Conservation (phyloP, 2,888 invertebrate species). For the Stenoptilia bipunctidactyla region DNA sequence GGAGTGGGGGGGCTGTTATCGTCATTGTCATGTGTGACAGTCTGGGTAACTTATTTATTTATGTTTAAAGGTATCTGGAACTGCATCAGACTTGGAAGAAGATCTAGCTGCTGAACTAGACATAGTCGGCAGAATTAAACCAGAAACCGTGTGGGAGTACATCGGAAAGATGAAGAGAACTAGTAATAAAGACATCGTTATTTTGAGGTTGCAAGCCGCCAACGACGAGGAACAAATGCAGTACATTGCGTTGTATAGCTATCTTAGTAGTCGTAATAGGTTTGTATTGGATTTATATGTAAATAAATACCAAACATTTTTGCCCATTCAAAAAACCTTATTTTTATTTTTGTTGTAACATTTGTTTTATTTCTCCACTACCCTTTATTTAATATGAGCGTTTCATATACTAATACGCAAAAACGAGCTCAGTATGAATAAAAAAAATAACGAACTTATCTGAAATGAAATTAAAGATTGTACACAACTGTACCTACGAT, state of each 20-base stretch:
- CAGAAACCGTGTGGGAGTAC: conserved; percentile 94
- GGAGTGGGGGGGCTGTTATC: too few relatives aligned
- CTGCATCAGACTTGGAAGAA: conserved; percentile 75
- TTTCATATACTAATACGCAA: not conserved
- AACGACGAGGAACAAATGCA: conserved; percentile 87
- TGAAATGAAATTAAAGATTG: not conserved
- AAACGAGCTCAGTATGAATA: too few relatives aligned
- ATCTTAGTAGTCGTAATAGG: conserved; percentile 85
- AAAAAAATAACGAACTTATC: not conserved
- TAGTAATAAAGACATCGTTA: conserved; percentile 88
- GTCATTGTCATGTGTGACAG: too few relatives aligned
- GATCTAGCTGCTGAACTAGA: conserved; percentile 84
- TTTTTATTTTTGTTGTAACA: too few relatives aligned
- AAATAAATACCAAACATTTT: not conserved
- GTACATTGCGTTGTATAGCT: conserved; percentile 88
- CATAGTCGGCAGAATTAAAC: conserved; percentile 92
- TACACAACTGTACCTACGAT: not conserved
- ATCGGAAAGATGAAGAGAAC: conserved; percentile 90
- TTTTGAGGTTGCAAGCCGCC: conserved; percentile 84
- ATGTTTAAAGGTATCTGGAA: conserved; percentile 70
- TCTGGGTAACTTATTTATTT: too few relatives aligned
- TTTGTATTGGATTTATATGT: conserved; percentile 24
- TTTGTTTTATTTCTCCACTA: conserved; percentile 4
- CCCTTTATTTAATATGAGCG: too few relatives aligned
- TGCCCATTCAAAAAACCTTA: not conserved